Percentiles rank a stretch among this genome's conserved stretches.
phyloP scores from a whole-genome alignment of 1,140 invertebrate species.

The Oryctes rhinoceros region DNA sequence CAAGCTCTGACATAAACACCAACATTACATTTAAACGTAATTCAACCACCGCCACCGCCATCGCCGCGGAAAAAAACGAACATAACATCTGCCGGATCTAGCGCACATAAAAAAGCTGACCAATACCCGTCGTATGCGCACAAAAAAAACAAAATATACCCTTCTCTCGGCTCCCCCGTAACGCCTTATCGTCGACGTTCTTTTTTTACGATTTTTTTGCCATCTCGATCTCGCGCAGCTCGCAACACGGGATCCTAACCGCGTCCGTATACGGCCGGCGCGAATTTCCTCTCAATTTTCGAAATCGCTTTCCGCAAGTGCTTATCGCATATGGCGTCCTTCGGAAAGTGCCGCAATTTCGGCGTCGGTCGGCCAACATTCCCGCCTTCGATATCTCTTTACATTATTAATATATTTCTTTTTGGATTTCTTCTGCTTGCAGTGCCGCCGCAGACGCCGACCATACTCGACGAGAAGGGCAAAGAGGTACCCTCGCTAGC shows the following conservation, averaged over 20 bases:
- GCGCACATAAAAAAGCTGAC: background rate
- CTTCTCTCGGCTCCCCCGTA: background rate
- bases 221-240: background rate
- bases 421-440: conserved; percentile 54
- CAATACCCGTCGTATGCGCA: background rate
- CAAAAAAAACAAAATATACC: background rate
- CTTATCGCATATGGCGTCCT: conserved; percentile 27
- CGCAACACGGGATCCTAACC: background rate
- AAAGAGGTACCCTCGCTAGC: conserved; percentile 74
- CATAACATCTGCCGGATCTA: background rate
- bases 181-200: background rate
- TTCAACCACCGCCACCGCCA: too few species aligned
- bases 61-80: too few species aligned
- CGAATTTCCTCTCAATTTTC: conserved; percentile 31
- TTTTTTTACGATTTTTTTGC: conserved; percentile 17
- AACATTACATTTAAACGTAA: too few species aligned
- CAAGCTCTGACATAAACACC: too few species aligned
- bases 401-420: conserved; percentile 34
- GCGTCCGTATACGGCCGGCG: background rate
- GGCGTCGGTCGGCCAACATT: background rate
- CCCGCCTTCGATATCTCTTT: background rate
- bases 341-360: conserved; percentile 18
- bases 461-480: conserved; percentile 81
- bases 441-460: conserved; percentile 85
- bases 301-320: conserved; percentile 21